Base-by-base conservation (phyloP, 2,888 invertebrate genomes). In the Andrena fulva region DNA sequence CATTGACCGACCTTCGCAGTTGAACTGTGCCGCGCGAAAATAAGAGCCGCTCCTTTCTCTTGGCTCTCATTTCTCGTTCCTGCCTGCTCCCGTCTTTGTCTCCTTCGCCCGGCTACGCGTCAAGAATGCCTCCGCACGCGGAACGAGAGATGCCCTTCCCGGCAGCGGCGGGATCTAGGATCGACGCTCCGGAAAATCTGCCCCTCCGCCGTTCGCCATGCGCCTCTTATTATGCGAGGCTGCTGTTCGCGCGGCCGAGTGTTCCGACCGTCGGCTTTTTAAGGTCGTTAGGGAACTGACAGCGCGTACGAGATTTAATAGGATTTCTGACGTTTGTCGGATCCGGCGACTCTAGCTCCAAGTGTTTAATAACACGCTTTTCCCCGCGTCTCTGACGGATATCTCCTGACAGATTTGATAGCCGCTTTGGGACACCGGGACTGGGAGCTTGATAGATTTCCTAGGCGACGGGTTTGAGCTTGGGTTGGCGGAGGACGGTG, bases 1-100 rank as follows among this genome's bases (percentile, higher is more conserved):
- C 90, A 90, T 88, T 90, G 90, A 90, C 90, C 90, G 90, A 90
- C 90, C 90, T 90, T 90, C 90, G 85, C 80, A 80, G 84, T 89
- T 90, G 89, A 89, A 89, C 89, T 86, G 85, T 84, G 83, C 82
- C 87, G 86, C 73, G 76, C 77, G 85, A 82, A 71, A 74, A 85
- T 80, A 84, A 73, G 70, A 80, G 71, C 67, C 63, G 67, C 73
- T 82, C 77, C 68, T 78, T 80, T 85, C 80, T 68, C 82, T 82
- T 76, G 48, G 8, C 33, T 54, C 54, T 68, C 82, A 56, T 68
- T 69, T 27, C 48, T 64, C 24, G 27, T 35, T 75, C 64, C 5
- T 29, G 42, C 10, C 42, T 20, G 20, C n/a, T 74, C 63, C 4
- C 20, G 35, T 24, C 42, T 27, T 27, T 12, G 8, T 16, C 60